Evolutionary conservation across 2,797 vertebrate species (phyloP), one percentile per base, ranked within the genome.

Genomic region (Antrozous pallidus): DNA sequence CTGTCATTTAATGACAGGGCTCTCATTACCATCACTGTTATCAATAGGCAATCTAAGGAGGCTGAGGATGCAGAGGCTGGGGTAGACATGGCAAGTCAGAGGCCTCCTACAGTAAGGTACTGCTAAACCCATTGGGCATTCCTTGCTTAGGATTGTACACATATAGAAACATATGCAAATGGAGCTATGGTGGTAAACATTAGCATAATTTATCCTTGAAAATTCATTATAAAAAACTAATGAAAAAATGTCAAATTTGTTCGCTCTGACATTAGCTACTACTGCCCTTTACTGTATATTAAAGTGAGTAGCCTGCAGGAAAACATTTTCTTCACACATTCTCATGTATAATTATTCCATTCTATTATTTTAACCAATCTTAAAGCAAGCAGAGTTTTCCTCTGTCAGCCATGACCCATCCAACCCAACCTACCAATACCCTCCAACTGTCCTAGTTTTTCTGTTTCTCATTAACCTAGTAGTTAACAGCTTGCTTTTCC

Each of bases 1-100:
- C 96, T 97, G 96, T 93, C 96, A 85, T 88, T 84, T 91, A 96
- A 69, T 84, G 74, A 49, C 71, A 6, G 3, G 18, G 36, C 22
- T 8, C 38, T 74, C 6, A 26, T 79, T 26, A 49, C 71, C 36
- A 61, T 54, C 33, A 33, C 9, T 18, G 8, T 9, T 54, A 24
- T 8, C 51, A 54, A 24, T 10, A 42, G 69, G 49, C 31, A 58
- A 45, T 10, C 24, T 3, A 13, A 61, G 14, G 49, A 67, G 17
- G 16, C 1, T 22, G 65, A 47, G 24, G 69, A 24, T 42, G 45
- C n/a, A n/a, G 10, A 12, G 8, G 28, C 6, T 33, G 56, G 3
- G 28, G 18, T 10, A 9, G 73, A 83, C 79, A 71, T 1, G 42
- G 63, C 45, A 71, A 77, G 26, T 28, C 4, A 79, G 88, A 51